phyloP scores from a whole-genome alignment of 1,140 invertebrate species.

The Pseudomyrmex pallidus region DNA sequence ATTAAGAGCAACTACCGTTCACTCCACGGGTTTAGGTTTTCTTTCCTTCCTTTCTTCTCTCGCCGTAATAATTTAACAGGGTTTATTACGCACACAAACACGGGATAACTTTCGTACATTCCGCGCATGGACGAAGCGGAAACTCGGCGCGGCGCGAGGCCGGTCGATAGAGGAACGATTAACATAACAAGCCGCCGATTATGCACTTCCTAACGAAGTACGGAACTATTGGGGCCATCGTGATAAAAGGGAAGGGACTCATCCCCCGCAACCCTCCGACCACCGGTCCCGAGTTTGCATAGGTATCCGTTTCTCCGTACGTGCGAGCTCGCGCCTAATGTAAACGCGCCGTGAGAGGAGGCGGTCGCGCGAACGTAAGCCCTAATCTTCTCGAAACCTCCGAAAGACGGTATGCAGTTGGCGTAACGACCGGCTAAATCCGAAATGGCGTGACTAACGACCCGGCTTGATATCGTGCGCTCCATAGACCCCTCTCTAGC shows the following conservation, averaged over 20 bases:
- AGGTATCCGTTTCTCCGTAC: conserved; percentile 57
- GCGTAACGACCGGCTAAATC: conserved; percentile 43
- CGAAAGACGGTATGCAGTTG: conserved; percentile 40
- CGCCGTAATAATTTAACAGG: conserved; percentile 15
- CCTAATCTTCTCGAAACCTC: conserved; percentile 39
- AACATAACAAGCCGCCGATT: conserved; percentile 78
- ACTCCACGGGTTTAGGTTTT: not conserved
- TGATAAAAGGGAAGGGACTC: conserved; percentile 70
- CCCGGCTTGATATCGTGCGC: conserved; percentile 43
- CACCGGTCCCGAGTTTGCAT: conserved; percentile 3
- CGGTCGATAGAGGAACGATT: conserved; percentile 78
- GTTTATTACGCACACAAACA: conserved; percentile 7
- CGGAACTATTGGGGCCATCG: conserved; percentile 77
- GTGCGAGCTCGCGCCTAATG: conserved; percentile 36
- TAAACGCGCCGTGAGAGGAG: conserved; percentile 22
- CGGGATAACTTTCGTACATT: conserved; percentile 4
- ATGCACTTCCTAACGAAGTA: conserved; percentile 70
- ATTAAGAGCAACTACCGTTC: conserved; percentile 46
- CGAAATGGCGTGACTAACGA: conserved; percentile 52
- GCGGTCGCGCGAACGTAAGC: conserved; percentile 42
- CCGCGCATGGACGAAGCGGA: conserved; percentile 1
- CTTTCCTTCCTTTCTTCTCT: not conserved
- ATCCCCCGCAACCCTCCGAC: not conserved
- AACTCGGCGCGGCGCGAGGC: not conserved
- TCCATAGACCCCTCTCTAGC: not conserved